A percentile compares a stretch with the other conserved stretches of the same genome.
These are phyloP conservation scores for Cataglyphis cursor DNA, from an alignment of 2,888 invertebrate species.

Conservation along the genomic window DNA sequence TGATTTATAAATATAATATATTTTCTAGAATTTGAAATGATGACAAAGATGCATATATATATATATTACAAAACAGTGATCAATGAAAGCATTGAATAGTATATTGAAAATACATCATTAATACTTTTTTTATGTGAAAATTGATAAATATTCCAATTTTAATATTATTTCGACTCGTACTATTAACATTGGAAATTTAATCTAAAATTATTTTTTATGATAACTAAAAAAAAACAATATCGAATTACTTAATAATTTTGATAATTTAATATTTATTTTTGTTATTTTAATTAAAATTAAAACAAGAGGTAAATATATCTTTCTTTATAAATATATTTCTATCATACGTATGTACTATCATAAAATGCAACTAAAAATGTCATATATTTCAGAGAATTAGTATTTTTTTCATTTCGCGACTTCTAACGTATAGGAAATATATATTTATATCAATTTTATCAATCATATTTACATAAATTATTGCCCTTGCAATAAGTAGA, in stretches of 20 bases:
- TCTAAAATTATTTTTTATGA: not conserved
- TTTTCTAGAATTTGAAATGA: constrained; percentile 8
- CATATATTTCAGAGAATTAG: not conserved
- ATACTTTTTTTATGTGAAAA: not conserved
- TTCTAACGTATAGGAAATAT: not conserved
- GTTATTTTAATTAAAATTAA: constrained; percentile 7
- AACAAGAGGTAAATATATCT: not conserved
- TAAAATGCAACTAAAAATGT: not conserved
- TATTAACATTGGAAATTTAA: not conserved
- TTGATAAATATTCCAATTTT: not conserved
- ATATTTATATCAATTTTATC: not conserved
- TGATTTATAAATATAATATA: not conserved
- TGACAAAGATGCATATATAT: too few species aligned
- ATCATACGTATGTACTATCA: not conserved
- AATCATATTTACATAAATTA: not conserved
- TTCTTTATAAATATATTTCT: not conserved
- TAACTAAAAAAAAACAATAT: not conserved
- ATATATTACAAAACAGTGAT: not conserved
- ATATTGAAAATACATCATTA: not conserved
- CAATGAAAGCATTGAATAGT: not conserved
- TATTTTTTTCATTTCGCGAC: not conserved
- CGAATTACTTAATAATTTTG: not conserved
- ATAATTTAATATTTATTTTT: not conserved
- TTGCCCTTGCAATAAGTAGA: not conserved
- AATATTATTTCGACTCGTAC: not conserved